Percentiles rank a stretch among this genome's conserved stretches.
Evolutionary conservation across 1,140 invertebrate species (phyloP).

Genomic region (Teleopsis dalmanni): DNA sequence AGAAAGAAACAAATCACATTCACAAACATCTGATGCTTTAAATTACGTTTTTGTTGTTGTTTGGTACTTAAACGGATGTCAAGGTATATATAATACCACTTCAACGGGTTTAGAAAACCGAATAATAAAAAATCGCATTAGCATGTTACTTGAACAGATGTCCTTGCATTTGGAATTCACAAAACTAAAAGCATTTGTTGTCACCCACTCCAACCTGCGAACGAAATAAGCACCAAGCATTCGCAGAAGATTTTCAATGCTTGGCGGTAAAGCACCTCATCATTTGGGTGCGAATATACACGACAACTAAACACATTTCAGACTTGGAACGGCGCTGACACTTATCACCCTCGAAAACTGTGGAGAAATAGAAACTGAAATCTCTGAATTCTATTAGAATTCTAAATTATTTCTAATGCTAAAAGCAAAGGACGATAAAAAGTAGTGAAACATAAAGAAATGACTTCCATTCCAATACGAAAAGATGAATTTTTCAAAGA

Average conservation of each 20-base stretch:
- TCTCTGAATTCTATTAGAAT: background rate
- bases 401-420: background rate
- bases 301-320: too few species aligned
- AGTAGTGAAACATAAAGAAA: background rate
- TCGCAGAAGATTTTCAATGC: background rate
- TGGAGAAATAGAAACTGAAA: background rate
- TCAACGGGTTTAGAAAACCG: too few species aligned
- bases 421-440: background rate
- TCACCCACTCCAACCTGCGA: background rate
- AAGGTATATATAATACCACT: too few species aligned
- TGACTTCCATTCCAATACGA: too few species aligned
- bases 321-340: background rate
- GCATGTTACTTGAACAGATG: conserved; percentile 39
- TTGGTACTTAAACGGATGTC: too few species aligned
- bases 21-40: too few species aligned
- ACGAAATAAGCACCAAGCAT: background rate
- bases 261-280: too few species aligned
- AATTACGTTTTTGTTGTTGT: too few species aligned
- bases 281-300: too few species aligned
- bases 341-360: conserved; percentile 1
- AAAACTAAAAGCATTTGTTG: conserved; percentile 15
- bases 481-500: too few species aligned
- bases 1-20: too few species aligned
- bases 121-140: conserved; percentile 22
- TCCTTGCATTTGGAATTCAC: conserved; percentile 31